These are phyloP conservation scores for Papilio polyxenes DNA, from an alignment of 1,140 invertebrate genomes.

Conservation along the genomic window DNA sequence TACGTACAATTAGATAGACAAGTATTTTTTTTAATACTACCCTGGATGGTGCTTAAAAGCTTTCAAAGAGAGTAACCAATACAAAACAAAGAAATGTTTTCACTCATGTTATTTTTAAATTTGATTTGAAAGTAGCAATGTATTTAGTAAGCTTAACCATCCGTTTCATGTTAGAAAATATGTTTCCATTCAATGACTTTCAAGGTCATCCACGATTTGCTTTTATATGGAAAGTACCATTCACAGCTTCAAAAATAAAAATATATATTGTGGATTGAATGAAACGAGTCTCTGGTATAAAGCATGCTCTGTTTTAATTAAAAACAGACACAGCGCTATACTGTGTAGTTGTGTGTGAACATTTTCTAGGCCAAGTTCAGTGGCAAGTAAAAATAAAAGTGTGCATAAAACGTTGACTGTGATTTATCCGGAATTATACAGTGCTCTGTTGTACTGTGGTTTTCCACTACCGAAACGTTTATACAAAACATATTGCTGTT, in stretches of 20 bases:
- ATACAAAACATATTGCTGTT: too few relatives aligned
- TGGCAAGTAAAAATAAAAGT: conserved; percentile 38
- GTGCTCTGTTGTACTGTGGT: neutral
- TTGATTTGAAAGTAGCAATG: too few relatives aligned
- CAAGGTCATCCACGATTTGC: neutral
- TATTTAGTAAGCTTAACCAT: neutral
- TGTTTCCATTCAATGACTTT: neutral
- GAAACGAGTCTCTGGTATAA: conserved; percentile 37
- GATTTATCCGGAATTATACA: conserved; percentile 4
- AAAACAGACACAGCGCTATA: conserved; percentile 28
- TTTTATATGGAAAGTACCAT: conserved; percentile 15
- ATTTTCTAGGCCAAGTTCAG: conserved; percentile 39
- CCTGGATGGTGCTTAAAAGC: neutral
- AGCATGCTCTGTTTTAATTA: conserved; percentile 38
- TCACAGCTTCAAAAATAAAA: conserved; percentile 8
- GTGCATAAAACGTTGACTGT: conserved; percentile 27
- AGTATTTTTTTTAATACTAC: neutral
- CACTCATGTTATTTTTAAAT: too few relatives aligned
- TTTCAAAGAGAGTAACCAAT: neutral
- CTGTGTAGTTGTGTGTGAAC: neutral
- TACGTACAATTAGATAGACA: neutral
- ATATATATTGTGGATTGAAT: conserved; percentile 18
- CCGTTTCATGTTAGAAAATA: neutral
- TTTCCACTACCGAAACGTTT: too few relatives aligned
- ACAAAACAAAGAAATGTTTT: neutral